Conservation (phyloP, 2,888 invertebrate genomes). For the Gymnoscelis rufifasciata region DNA sequence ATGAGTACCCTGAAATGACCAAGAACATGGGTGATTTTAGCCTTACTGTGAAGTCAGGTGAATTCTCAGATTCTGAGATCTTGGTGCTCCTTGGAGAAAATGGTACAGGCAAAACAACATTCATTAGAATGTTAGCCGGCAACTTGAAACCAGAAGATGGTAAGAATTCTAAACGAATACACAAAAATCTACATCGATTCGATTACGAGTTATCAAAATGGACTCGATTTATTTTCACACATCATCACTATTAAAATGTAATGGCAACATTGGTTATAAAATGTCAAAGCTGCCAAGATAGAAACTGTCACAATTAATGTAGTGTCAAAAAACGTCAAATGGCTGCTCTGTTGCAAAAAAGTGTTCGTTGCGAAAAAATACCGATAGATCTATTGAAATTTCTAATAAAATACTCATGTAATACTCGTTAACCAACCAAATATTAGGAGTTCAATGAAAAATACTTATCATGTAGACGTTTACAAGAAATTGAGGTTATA, state of each 20-base stretch:
- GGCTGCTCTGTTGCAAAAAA: conserved; percentile 43
- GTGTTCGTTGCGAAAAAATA: conserved; percentile 34
- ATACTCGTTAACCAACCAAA: conserved; percentile 19
- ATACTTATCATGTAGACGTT: conserved; percentile 42
- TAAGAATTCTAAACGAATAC: conserved; percentile 40
- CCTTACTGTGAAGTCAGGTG: conserved; percentile 90
- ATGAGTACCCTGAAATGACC: conserved; percentile 95
- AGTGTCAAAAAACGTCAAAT: conserved; percentile 48
- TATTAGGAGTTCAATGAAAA: conserved; percentile 21
- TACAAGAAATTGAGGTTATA: conserved; percentile 61
- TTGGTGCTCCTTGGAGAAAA: conserved; percentile 98
- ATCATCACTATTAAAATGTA: conserved; percentile 16
- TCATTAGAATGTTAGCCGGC: conserved; percentile 98
- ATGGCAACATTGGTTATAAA: conserved; percentile 44
- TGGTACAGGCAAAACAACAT: conserved; percentile 99
- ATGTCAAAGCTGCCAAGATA: conserved; percentile 39
- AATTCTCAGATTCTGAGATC: conserved; percentile 99
- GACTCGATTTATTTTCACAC: conserved; percentile 9
- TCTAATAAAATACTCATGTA: conserved; percentile 31
- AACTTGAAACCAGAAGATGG: conserved; percentile 93
- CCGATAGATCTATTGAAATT: conserved; percentile 26
- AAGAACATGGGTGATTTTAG: conserved; percentile 90
- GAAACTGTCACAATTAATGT: conserved; percentile 35
- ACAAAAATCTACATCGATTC: no score
- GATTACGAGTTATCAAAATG: no score